Base-by-base conservation (phyloP, 2,888 invertebrate species). In the Cosmia pyralina region DNA sequence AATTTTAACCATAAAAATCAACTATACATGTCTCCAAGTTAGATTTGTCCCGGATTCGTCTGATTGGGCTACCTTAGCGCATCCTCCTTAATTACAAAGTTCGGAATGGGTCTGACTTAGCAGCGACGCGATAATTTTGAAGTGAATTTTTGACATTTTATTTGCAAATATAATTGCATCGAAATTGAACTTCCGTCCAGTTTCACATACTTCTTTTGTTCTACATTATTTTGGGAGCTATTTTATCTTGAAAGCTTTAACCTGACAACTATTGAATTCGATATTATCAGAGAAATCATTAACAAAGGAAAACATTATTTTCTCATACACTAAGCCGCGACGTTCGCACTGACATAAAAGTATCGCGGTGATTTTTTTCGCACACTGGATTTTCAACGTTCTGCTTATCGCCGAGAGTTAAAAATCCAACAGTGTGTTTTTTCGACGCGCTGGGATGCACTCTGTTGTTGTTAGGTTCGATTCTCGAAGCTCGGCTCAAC, bases 191-290 rank as follows among this genome's bases (percentile, higher is more conserved):
- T 81, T 65, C 53, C 6, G 72, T 77, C 75, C 77, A 78, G 75
- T 77, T 81, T 72, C 77, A 80, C 44, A 34, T 19, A 38, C 22
- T 64, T 68, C 50, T 60, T 65, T 60, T 74, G 55, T 73, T 68
- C 46, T n/a, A 55, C 38, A 57, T 44, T 76, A 75, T 84, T 73
- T 83, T 85, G 75, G 72, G 81, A 83, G 79, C 79, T 79, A 66
- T 67, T 65, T 8, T 19, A n/a, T n/a, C 22, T 53, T 38, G 4
- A 72, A 52, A 2, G 3, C 1, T 15, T 50, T 8, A 28, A 22
- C 22, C 17, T 22, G 1, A 17, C 17, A 44, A 4, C 34, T 19
- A 34, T 48, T 63, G 8, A 34, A 48, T 28, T 28, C 4, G 2
- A 19, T 48, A 34, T 0, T 41, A 41, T 15, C 38, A 38, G 8